Percentiles rank a stretch among this genome's conserved stretches.
These are phyloP conservation scores for Zaprionus tsacasi DNA, from an alignment of 1,140 invertebrate species.

Conservation along the genomic window DNA sequence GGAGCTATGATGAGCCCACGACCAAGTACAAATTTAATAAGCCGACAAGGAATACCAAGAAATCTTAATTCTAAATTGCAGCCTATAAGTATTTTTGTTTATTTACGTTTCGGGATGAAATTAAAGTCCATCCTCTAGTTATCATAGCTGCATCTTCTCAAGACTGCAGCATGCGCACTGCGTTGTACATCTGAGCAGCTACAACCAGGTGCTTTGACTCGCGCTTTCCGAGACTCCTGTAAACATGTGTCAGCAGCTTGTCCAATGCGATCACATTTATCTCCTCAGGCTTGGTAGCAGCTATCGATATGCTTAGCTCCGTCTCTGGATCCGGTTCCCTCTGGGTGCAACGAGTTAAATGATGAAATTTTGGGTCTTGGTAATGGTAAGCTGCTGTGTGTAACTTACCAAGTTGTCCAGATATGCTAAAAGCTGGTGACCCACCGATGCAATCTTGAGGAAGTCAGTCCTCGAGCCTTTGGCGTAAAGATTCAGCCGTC, in stretches of 20 bases:
- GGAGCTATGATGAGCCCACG: background rate
- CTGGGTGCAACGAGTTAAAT: conserved; percentile 22
- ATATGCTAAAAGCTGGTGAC: conserved; percentile 89
- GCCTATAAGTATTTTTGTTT: background rate
- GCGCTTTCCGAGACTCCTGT: conserved; percentile 60
- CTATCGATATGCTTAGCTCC: conserved; percentile 57
- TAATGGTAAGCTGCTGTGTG: conserved; percentile 5
- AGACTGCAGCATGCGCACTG: conserved; percentile 67
- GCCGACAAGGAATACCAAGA: background rate
- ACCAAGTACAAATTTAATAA: background rate
- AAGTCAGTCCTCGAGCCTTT: conserved; percentile 86
- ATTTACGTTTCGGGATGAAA: conserved; percentile 20
- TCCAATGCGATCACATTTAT: conserved; percentile 63
- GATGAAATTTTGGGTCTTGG: background rate
- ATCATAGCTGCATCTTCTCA: conserved; percentile 22
- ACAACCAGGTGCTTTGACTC: conserved; percentile 64
- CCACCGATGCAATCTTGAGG: conserved; percentile 88
- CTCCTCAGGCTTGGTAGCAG: conserved; percentile 67
- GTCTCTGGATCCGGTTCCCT: conserved; percentile 57
- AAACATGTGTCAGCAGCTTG: conserved; percentile 63
- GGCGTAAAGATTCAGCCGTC: conserved; percentile 88
- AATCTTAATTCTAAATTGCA: conserved; percentile 11
- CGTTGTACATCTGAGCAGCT: conserved; percentile 80
- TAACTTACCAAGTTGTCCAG: conserved; percentile 88
- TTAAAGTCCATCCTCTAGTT: conserved; percentile 44